These are phyloP conservation scores for Centrocercus urophasianus DNA, from an alignment of 2,113 vertebrate species.

Conservation along the genomic window DNA sequence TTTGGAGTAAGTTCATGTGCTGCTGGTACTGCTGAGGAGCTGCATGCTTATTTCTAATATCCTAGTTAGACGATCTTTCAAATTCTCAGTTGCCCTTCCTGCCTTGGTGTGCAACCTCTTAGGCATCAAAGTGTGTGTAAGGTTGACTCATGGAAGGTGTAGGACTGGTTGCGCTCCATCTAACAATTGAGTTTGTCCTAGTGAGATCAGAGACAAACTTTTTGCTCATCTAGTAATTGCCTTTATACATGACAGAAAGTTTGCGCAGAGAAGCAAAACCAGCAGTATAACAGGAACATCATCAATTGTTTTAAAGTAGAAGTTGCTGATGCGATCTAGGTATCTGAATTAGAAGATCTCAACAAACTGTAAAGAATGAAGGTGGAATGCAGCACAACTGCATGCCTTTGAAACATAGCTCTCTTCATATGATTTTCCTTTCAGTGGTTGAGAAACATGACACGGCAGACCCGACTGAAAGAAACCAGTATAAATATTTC, in stretches of 20 bases:
- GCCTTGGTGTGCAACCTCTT: not conserved
- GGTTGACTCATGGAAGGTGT: not conserved
- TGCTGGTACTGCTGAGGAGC: not conserved
- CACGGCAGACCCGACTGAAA: not conserved
- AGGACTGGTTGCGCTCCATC: not conserved
- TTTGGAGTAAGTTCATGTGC: not conserved
- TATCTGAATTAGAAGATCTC: not conserved
- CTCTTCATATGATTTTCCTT: not conserved
- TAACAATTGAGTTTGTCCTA: not conserved
- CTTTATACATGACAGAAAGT: not conserved
- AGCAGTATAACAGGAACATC: not conserved
- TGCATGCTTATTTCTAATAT: not conserved
- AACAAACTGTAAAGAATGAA: not conserved
- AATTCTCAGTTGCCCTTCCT: not conserved
- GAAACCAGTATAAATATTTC: not conserved
- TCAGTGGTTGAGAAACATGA: not conserved
- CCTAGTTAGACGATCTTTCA: not conserved
- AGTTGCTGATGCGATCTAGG: not conserved
- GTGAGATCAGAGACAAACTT: not conserved
- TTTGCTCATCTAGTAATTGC: not conserved
- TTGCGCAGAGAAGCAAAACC: not conserved
- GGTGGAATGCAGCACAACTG: not conserved
- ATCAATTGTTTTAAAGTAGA: not conserved
- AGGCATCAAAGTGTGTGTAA: not conserved
- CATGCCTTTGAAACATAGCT: not conserved